These are phyloP conservation scores for Anthrax anthrax DNA, from an alignment of 2,888 invertebrate genomes.

Conservation along the genomic window DNA sequence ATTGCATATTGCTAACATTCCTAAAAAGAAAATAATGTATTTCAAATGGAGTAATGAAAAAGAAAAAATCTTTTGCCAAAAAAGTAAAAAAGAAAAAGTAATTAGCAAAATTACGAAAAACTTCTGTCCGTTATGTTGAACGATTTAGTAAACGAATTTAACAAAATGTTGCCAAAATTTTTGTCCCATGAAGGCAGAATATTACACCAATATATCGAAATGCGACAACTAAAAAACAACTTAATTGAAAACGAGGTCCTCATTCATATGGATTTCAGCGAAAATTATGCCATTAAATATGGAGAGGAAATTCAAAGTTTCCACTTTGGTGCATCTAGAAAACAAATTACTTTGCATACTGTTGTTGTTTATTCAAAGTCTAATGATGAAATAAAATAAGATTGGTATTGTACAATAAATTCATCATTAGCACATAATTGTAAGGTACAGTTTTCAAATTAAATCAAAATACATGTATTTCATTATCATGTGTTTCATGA, in stretches of 20 bases:
- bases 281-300: constrained; percentile 1
- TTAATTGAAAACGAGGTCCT: background rate
- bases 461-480: no score
- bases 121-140: background rate
- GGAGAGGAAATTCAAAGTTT: background rate
- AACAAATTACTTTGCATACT: background rate
- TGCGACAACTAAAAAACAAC: background rate
- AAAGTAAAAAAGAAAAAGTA: background rate
- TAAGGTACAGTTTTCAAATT: no score
- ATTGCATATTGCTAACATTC: background rate
- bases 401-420: background rate
- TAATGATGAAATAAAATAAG: no score
- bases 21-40: background rate
- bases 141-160: background rate
- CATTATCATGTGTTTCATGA: no score
- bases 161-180: background rate
- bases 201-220: background rate
- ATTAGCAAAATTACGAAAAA: background rate
- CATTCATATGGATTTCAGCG: constrained; percentile 1
- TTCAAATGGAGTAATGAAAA: background rate
- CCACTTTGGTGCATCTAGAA: constrained; percentile 1
- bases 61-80: background rate
- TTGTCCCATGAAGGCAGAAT: background rate
- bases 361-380: background rate
- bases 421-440: no score